Percentiles rank a stretch among this genome's conserved stretches.
phyloP scores from a whole-genome alignment of 2,113 vertebrate species.

The Oryzias javanicus region DNA sequence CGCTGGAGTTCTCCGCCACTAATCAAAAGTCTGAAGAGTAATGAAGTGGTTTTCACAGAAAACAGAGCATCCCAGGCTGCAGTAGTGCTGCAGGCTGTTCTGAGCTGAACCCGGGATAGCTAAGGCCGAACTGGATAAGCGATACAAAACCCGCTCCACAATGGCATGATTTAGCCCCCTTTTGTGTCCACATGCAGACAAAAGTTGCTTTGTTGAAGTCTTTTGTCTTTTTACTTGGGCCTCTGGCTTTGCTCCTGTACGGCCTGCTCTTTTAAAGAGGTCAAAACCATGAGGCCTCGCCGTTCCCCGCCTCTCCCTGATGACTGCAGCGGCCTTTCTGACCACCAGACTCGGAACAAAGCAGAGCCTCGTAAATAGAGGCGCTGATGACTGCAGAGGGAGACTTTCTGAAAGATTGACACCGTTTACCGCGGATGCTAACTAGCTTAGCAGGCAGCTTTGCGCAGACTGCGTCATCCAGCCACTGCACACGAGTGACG shows the following conservation, averaged over 20 bases:
- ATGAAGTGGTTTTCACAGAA: too few species aligned
- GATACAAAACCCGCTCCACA: neutral
- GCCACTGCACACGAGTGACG: slow-evolving; percentile 63
- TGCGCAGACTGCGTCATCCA: slow-evolving; percentile 82
- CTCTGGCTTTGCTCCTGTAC: slow-evolving; percentile 51
- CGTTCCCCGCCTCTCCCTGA: neutral
- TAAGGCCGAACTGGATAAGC: neutral
- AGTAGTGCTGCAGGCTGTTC: neutral
- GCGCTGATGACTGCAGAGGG: neutral
- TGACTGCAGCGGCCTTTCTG: too few species aligned
- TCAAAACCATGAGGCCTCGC: slow-evolving; percentile 59
- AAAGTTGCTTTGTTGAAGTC: slow-evolving; percentile 28
- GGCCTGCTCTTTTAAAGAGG: slow-evolving; percentile 55
- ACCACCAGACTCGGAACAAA: neutral
- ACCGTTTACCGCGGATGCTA: slow-evolving; percentile 22
- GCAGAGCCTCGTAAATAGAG: too few species aligned
- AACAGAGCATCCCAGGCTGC: too few species aligned
- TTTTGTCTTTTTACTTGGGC: slow-evolving; percentile 45
- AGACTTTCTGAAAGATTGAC: neutral
- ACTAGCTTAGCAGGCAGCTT: slow-evolving; percentile 55
- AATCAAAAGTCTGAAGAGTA: too few species aligned
- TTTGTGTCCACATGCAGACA: slow-evolving; percentile 17
- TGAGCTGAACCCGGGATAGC: neutral
- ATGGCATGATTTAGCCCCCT: slow-evolving; percentile 9
- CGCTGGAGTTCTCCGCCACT: neutral